phyloP scores from a whole-genome alignment of 2,888 invertebrate genomes.

The Blastobasis adustella region DNA sequence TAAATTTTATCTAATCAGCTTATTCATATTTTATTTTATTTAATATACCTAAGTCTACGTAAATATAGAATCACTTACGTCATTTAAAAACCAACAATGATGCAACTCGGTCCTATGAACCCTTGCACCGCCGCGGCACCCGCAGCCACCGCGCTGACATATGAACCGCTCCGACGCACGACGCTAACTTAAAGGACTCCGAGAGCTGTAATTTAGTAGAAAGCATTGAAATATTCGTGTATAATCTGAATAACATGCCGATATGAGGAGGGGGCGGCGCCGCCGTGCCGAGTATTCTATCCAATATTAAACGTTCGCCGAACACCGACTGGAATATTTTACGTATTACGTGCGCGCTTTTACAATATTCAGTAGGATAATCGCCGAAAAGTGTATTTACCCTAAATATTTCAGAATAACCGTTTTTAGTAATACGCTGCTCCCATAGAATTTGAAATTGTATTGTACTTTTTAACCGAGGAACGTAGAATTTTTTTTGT shows the following conservation, averaged over 20 bases:
- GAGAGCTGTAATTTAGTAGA: constrained; percentile 73
- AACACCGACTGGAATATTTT: constrained; percentile 62
- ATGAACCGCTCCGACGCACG: constrained; percentile 31
- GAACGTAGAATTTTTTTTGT: too few relatives aligned
- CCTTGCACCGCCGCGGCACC: constrained; percentile 17
- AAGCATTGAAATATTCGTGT: constrained; percentile 75
- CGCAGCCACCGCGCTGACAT: not conserved
- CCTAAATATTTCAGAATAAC: not conserved
- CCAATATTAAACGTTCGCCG: constrained; percentile 72
- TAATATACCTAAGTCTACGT: too few relatives aligned
- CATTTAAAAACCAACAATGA: too few relatives aligned
- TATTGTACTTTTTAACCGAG: too few relatives aligned
- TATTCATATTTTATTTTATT: too few relatives aligned
- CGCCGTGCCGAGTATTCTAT: constrained; percentile 69
- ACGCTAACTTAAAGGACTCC: constrained; percentile 65
- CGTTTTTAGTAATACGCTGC: not conserved
- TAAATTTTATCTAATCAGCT: too few relatives aligned
- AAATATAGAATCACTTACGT: too few relatives aligned
- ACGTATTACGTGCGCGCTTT: constrained; percentile 60
- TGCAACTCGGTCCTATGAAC: too few relatives aligned
- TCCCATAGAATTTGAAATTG: too few relatives aligned
- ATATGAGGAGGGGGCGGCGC: constrained; percentile 71
- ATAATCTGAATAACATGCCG: constrained; percentile 75
- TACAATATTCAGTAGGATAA: constrained; percentile 64
- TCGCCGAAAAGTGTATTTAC: constrained; percentile 37